Conservation (phyloP, 2,888 invertebrate genomes). For the Plebejus anna region DNA sequence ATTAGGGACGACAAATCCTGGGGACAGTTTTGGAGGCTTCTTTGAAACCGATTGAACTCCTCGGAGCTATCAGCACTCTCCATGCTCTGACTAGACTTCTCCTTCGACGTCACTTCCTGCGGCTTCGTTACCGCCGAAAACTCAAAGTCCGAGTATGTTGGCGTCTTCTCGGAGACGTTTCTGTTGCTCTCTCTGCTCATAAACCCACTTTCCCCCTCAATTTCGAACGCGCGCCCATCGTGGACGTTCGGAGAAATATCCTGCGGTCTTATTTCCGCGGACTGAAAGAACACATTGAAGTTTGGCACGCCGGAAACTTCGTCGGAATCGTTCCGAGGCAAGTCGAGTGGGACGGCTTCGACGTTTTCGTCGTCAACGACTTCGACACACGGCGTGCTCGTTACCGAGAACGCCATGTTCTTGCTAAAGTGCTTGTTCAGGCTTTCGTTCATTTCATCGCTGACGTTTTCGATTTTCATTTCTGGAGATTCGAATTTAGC, state of each 20-base stretch:
- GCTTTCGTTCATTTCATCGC: slow-evolving; percentile 47
- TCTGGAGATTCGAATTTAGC: slow-evolving; percentile 42
- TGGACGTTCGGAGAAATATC: slow-evolving; percentile 48
- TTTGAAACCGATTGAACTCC: slow-evolving; percentile 60
- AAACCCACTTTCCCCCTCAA: slow-evolving; percentile 50
- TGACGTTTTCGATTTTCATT: slow-evolving; percentile 35
- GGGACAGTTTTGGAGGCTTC: slow-evolving; percentile 53
- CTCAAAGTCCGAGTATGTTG: slow-evolving; percentile 61
- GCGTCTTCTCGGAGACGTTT: slow-evolving; percentile 48
- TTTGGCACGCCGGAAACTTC: slow-evolving; percentile 49
- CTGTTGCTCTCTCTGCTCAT: slow-evolving; percentile 49
- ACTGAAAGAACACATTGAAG: slow-evolving; percentile 56
- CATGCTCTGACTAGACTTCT: slow-evolving; percentile 54
- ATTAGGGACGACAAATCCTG: slow-evolving; percentile 62
- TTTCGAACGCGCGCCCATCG: slow-evolving; percentile 41
- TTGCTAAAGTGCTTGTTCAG: slow-evolving; percentile 50
- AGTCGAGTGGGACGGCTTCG: slow-evolving; percentile 48
- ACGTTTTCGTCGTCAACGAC: slow-evolving; percentile 41
- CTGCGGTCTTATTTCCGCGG: slow-evolving; percentile 60
- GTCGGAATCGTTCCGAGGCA: slow-evolving; percentile 45
- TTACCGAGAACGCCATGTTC: slow-evolving; percentile 57
- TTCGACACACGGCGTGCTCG: slow-evolving; percentile 61
- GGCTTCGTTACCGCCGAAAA: slow-evolving; percentile 55
- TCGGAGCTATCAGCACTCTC: slow-evolving; percentile 57
- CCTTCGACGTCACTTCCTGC: slow-evolving; percentile 52